Evolutionary conservation across 2,888 invertebrate species (phyloP).

Genomic region (Dione vanillae): DNA sequence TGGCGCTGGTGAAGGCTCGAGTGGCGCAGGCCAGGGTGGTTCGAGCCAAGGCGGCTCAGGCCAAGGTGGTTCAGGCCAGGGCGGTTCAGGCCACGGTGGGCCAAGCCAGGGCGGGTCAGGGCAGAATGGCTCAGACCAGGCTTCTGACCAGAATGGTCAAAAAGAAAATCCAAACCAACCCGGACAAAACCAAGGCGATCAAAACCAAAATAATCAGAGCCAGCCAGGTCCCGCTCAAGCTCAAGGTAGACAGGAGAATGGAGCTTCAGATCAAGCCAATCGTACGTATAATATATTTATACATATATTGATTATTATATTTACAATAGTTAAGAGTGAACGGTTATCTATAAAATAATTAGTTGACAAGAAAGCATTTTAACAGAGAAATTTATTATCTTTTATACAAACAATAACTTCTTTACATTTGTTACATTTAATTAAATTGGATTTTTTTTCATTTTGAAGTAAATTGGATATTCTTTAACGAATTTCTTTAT

Average conservation of each 20-base stretch:
- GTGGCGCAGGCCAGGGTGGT: background rate
- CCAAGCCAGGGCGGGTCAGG: slow-evolving; percentile 2
- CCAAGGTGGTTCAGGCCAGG: background rate
- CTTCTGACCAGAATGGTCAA: background rate
- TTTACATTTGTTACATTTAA: too few relatives aligned
- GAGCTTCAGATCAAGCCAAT: slow-evolving; percentile 1
- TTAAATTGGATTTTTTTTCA: too few relatives aligned
- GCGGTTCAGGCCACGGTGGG: background rate
- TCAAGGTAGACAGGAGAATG: slow-evolving; percentile 12
- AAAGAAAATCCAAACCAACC: slow-evolving; percentile 2
- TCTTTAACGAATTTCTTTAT: too few relatives aligned
- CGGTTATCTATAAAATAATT: too few relatives aligned
- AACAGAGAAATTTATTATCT: too few relatives aligned
- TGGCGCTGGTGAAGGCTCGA: background rate
- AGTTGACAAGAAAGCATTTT: too few relatives aligned
- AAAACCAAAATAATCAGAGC: slow-evolving; percentile 29
- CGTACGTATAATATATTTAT: slow-evolving; percentile 12
- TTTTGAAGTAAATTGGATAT: too few relatives aligned
- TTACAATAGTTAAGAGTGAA: too few relatives aligned
- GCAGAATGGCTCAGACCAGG: background rate
- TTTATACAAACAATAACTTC: too few relatives aligned
- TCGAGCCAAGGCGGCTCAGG: background rate
- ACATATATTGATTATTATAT: too few relatives aligned
- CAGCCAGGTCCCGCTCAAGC: slow-evolving; percentile 9
- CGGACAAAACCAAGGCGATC: slow-evolving; percentile 28